phyloP scores from a whole-genome alignment of 2,113 vertebrate genomes.

The Ginglymostoma cirratum region DNA sequence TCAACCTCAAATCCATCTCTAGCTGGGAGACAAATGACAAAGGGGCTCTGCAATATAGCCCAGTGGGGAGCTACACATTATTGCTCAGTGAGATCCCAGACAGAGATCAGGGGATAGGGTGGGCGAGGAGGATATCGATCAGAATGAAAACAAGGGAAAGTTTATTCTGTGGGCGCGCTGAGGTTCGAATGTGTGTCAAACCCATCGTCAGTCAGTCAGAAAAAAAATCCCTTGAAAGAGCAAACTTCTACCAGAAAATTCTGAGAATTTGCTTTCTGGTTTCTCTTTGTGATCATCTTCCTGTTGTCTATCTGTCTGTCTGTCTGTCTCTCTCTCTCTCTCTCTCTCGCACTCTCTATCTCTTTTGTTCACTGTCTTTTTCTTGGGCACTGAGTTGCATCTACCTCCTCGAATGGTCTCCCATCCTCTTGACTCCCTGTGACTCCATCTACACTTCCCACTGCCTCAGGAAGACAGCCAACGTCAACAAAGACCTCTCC shows the following conservation, averaged over 20 bases:
- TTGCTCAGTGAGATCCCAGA: neutral
- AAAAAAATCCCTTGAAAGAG: slow-evolving; percentile 17
- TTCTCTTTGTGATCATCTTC: neutral
- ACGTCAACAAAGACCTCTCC: too few species aligned
- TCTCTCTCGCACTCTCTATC: neutral
- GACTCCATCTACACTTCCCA: too few species aligned
- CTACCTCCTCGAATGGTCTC: neutral
- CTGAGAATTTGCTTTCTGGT: neutral
- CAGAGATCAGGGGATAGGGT: neutral
- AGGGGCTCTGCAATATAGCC: neutral
- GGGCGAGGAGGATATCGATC: neutral
- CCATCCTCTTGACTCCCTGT: too few species aligned
- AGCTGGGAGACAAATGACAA: neutral
- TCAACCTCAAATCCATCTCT: neutral
- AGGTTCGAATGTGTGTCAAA: neutral
- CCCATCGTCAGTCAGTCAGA: neutral
- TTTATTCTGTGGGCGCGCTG: neutral
- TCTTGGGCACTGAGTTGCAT: neutral
- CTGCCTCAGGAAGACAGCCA: too few species aligned
- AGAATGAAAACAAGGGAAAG: neutral
- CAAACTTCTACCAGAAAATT: neutral
- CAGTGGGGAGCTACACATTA: neutral
- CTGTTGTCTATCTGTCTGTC: too few species aligned
- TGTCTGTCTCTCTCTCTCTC: neutral
- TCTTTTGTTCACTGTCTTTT: neutral